Percentiles rank a stretch among this genome's conserved stretches.
These are phyloP conservation scores for Myxocyprinus asiaticus DNA, from an alignment of 2,113 vertebrate species.

Conservation along the genomic window DNA sequence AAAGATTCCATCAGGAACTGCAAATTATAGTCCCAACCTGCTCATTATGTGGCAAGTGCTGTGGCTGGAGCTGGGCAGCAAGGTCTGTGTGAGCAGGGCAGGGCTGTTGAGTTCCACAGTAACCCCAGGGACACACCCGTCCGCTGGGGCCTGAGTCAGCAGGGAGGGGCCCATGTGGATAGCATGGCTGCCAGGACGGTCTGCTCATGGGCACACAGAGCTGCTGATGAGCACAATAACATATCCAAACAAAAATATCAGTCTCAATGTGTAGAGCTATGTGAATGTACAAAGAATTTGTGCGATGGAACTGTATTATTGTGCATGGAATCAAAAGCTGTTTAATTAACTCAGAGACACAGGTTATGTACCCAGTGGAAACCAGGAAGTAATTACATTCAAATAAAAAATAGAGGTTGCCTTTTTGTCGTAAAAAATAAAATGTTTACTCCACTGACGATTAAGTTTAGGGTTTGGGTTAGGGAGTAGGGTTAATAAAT, in stretches of 20 bases:
- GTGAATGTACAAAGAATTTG: not conserved
- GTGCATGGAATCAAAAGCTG: no score
- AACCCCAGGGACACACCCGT: conserved; percentile 66
- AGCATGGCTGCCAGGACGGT: conserved; percentile 14
- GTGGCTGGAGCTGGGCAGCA: conserved; percentile 61
- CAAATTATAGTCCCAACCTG: conserved; percentile 74
- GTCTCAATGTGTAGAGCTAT: not conserved
- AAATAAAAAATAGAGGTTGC: no score
- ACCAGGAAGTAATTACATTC: no score
- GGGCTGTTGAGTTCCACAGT: conserved; percentile 69
- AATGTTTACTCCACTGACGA: no score
- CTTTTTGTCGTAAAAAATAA: no score
- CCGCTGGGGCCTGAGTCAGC: conserved; percentile 57
- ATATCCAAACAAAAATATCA: conserved; percentile 2
- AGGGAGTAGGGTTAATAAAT: no score
- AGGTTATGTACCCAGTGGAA: no score
- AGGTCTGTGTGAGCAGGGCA: conserved; percentile 61
- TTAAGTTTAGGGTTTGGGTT: no score
- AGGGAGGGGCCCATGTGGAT: conserved; percentile 60
- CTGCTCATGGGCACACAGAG: conserved; percentile 22
- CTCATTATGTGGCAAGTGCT: conserved; percentile 72
- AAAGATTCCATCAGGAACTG: conserved; percentile 74
- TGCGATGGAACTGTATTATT: no score
- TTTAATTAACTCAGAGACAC: no score
- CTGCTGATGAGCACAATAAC: conserved; percentile 22